Evolutionary conservation across 2,113 vertebrate genomes (phyloP).

Genomic region (Coracopsis vasa): DNA sequence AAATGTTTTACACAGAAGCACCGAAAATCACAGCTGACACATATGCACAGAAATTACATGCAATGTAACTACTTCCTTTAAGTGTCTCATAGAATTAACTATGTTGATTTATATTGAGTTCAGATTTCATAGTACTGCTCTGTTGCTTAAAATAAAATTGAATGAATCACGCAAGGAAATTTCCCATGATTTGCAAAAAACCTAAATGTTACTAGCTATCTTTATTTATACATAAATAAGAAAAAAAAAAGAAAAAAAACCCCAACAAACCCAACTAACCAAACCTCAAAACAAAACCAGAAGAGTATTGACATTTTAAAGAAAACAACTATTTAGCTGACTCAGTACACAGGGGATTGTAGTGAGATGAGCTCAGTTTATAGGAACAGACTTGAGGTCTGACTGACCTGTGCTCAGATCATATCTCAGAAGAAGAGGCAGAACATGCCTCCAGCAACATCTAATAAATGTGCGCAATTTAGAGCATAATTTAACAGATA

Average conservation of each 20-base stretch:
- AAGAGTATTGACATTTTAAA: neutral
- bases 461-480: constrained; percentile 29
- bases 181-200: neutral
- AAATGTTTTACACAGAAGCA: neutral
- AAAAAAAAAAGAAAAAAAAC: neutral
- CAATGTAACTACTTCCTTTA: neutral
- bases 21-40: neutral
- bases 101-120: neutral
- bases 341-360: neutral
- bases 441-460: neutral
- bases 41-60: neutral
- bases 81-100: neutral
- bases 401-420: neutral
- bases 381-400: neutral
- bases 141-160: neutral
- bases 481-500: constrained; percentile 36
- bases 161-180: neutral
- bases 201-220: neutral
- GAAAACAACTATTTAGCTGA: neutral
- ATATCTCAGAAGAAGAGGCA: neutral
- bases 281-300: fast-evolving
- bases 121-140: neutral
- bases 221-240: neutral
- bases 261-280: neutral
- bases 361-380: neutral